phyloP scores from a whole-genome alignment of 2,797 vertebrate species.

The Tapirus indicus region DNA sequence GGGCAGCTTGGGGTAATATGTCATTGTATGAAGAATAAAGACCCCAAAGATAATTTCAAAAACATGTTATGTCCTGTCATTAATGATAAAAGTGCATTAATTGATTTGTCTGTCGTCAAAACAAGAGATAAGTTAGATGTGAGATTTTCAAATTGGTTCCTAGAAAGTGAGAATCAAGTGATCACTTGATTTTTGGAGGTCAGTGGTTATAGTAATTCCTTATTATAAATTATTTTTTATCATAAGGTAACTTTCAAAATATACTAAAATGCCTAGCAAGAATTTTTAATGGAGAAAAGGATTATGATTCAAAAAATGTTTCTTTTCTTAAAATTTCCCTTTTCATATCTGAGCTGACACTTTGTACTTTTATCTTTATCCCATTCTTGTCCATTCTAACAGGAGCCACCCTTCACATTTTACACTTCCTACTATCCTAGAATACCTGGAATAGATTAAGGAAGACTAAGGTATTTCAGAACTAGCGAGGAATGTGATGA shows the following conservation, averaged over 20 bases:
- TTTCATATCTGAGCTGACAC: neutral
- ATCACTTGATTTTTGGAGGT: slow-evolving; percentile 16
- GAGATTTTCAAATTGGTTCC: neutral
- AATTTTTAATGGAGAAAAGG: slow-evolving; percentile 1
- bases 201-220: neutral
- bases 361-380: neutral
- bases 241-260: slow-evolving; percentile 10
- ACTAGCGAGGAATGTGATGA: neutral
- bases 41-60: slow-evolving; percentile 32
- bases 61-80: neutral
- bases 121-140: neutral
- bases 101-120: slow-evolving; percentile 42
- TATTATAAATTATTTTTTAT: neutral
- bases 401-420: neutral
- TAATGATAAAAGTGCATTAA: slow-evolving; percentile 50
- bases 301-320: neutral
- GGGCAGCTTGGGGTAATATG: slow-evolving; percentile 18
- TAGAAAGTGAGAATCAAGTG: neutral
- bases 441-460: neutral
- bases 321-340: neutral
- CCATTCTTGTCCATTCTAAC: neutral
- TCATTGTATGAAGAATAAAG: slow-evolving; percentile 59
- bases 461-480: neutral
- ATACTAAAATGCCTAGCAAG: neutral
- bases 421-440: neutral